Evolutionary conservation across 2,888 invertebrate genomes (phyloP), one percentile per base, ranked within the genome.

Genomic region (Callimorpha dominula): DNA sequence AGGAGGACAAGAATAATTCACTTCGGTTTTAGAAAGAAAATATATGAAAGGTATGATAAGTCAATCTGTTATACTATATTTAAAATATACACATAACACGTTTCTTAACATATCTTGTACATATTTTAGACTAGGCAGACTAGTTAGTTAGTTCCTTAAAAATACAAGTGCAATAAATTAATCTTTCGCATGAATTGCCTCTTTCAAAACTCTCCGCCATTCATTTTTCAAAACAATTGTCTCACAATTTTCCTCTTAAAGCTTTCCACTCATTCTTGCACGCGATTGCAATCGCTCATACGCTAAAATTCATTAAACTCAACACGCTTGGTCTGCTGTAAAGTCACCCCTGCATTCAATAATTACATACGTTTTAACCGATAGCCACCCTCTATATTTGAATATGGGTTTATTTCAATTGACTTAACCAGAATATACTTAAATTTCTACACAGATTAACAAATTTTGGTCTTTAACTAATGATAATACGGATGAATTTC

Each of bases 341-440:
- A 90, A 88, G 85, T 86, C 87, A 85, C 83, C 90, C 91, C 89
- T 81, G 83, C 85, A 90, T 91, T 88, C 91, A 90, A 94, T 94
- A 95, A 95, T 94, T 94, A 94, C 94, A 94, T 94, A 95, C 94
- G 94, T 92, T 94, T 93, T 92, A 92, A 92, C 92, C 92, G 90
- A 93, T 92, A 91, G 86, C 90, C 90, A 92, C 93, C 94, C 94
- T 90, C 85, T 78, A 90, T 91, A 93, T 94, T 94, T 93, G 93
- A 95, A 95, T 95, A 94, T 92, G 93, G 92, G 91, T 93, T 93
- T 90, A 93, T 93, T 93, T 92, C 92, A 89, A 93, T 90, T 88
- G 92, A 93, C 91, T 90, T 90, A 89, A 87, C 88, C 77, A 80
- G 86, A 89, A 83, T 81, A 83, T 75, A 72, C 81, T 70, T 77